These are phyloP conservation scores for Rhopalosiphum nymphaeae DNA, from an alignment of 2,888 invertebrate species.

Conservation along the genomic window DNA sequence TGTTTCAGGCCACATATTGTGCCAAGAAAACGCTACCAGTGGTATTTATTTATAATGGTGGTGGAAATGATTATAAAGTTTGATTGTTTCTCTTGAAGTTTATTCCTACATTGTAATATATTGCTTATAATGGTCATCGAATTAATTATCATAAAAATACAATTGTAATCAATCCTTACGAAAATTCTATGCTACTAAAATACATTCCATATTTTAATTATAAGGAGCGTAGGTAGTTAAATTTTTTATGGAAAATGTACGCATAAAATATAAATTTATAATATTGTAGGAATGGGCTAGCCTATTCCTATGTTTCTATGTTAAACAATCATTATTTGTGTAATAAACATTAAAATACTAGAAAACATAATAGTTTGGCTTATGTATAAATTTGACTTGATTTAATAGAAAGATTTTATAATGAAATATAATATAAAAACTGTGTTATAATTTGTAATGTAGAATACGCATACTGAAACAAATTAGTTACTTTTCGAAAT, in stretches of 20 bases:
- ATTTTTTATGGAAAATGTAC: neutral
- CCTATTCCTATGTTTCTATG: no score
- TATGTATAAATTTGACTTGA: neutral
- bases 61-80: neutral
- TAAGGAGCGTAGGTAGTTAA: neutral
- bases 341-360: neutral
- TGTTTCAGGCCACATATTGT: neutral
- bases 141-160: neutral
- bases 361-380: neutral
- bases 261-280: neutral
- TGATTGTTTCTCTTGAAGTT: neutral
- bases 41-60: neutral
- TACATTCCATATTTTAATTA: neutral
- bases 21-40: neutral
- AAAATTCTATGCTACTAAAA: neutral
- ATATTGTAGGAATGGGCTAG: neutral
- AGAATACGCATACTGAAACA: neutral
- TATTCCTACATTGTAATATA: neutral
- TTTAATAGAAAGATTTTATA: neutral
- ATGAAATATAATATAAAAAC: neutral
- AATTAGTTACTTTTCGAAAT: neutral
- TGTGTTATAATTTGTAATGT: neutral
- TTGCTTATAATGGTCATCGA: neutral
- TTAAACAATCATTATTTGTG: neutral
- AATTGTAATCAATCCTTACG: neutral